These are phyloP conservation scores for Choreutis nemorana DNA, from an alignment of 2,888 invertebrate genomes.

Conservation along the genomic window DNA sequence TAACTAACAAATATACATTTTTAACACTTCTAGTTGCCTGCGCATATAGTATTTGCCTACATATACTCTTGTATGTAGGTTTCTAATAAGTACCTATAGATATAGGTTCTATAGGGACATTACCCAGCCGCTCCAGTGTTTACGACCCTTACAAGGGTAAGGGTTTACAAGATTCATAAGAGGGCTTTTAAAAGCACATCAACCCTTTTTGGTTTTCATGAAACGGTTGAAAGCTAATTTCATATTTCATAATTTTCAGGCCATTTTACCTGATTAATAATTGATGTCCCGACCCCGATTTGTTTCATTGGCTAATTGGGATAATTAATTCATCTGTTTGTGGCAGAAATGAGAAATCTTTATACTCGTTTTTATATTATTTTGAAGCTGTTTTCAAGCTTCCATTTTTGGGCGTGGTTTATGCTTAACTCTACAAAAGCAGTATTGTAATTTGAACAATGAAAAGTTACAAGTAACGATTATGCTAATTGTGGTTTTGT, in stretches of 20 bases:
- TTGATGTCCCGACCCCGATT: conserved; percentile 44
- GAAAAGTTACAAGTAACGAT: conserved; percentile 35
- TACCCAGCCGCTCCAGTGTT: conserved; percentile 16
- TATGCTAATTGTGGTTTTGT: conserved; percentile 67
- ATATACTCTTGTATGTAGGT: no score
- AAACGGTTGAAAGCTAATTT: conserved; percentile 56
- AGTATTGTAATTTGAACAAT: conserved; percentile 13
- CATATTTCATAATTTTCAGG: conserved; percentile 59
- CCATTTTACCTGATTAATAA: conserved; percentile 56
- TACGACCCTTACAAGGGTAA: conserved; percentile 35
- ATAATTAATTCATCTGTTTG: conserved; percentile 39
- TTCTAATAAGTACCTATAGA: no score
- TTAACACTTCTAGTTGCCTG: no score
- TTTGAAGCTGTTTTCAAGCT: conserved; percentile 5
- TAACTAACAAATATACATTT: no score
- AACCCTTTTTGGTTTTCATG: conserved; percentile 42
- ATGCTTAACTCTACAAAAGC: neutral
- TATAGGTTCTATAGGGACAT: no score
- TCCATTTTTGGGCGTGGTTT: conserved; percentile 3
- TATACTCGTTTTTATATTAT: conserved; percentile 6
- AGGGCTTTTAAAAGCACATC: conserved; percentile 38
- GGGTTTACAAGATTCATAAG: no score
- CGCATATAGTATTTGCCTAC: no score
- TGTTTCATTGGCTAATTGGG: conserved; percentile 38
- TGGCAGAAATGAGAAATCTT: no score